A percentile compares a stretch with the other conserved stretches of the same genome.
Evolutionary conservation across 1,140 invertebrate species (phyloP).

Genomic region (Diplogasteroides magnus): DNA sequence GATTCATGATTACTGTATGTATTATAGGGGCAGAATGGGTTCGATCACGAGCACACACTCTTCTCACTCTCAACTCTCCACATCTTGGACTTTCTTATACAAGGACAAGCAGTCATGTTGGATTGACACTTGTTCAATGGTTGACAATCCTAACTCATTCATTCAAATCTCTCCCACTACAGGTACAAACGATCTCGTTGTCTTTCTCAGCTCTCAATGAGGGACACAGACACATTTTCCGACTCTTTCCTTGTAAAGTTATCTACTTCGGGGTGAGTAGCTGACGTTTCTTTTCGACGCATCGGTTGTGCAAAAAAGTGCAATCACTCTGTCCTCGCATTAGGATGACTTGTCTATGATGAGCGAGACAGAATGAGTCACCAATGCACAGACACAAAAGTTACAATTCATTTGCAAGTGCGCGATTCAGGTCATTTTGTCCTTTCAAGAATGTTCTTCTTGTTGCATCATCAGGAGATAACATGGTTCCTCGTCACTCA

Average conservation of each 20-base stretch:
- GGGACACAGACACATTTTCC: not conserved
- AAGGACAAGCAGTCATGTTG: conserved; percentile 18
- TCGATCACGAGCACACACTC: conserved; percentile 15
- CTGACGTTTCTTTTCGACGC: too few relatives aligned
- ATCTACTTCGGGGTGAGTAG: not conserved
- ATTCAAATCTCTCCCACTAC: too few relatives aligned
- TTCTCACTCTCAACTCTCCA: conserved; percentile 31
- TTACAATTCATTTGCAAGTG: too few relatives aligned
- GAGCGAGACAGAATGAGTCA: too few relatives aligned
- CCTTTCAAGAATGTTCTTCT: not conserved
- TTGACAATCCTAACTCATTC: too few relatives aligned
- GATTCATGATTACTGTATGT: not conserved
- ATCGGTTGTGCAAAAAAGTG: too few relatives aligned
- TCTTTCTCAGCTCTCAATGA: not conserved
- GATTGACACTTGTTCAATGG: conserved; percentile 20
- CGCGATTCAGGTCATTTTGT: not conserved
- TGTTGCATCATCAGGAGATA: not conserved
- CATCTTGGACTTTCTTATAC: conserved; percentile 29
- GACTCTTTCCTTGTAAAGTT: not conserved
- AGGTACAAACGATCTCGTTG: not conserved
- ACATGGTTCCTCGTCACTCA: not conserved
- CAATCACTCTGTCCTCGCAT: too few relatives aligned
- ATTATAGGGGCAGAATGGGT: conserved; percentile 20
- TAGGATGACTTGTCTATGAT: too few relatives aligned
- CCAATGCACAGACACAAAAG: too few relatives aligned